Conservation (phyloP, 2,888 invertebrate species). For the Spisula subtruncata region DNA sequence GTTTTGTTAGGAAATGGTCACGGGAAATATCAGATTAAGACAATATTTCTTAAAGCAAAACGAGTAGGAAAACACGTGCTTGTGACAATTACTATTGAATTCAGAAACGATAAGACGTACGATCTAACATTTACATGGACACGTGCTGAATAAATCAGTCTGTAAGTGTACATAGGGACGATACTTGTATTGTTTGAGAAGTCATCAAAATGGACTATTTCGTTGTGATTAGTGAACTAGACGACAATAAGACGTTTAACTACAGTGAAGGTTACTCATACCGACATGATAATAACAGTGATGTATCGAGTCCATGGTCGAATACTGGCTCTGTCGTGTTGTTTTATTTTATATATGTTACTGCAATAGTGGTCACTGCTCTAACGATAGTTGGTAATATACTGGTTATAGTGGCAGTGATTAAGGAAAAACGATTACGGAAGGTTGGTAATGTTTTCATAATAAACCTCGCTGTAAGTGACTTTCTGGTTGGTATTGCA, state of each 20-base stretch:
- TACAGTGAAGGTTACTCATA: not conserved
- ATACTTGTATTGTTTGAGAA: too few relatives aligned
- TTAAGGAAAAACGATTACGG: conserved; percentile 87
- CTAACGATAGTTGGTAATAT: conserved; percentile 88
- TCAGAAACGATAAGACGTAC: conserved; percentile 32
- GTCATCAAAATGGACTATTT: not conserved
- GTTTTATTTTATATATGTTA: conserved; percentile 47
- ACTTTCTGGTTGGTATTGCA: conserved; percentile 88
- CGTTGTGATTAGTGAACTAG: not conserved
- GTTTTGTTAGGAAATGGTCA: not conserved
- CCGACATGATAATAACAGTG: not conserved
- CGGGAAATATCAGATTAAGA: conserved; percentile 27
- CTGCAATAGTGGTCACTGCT: conserved; percentile 85
- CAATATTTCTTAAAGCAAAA: conserved; percentile 29
- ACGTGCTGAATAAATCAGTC: not conserved
- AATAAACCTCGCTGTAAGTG: conserved; percentile 88
- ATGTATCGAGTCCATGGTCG: not conserved
- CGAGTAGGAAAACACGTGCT: not conserved
- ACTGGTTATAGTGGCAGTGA: conserved; percentile 88
- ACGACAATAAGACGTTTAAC: not conserved
- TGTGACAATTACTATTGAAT: conserved; percentile 38
- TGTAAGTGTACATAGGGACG: not conserved
- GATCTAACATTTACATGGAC: conserved; percentile 32
- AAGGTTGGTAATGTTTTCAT: conserved; percentile 89
- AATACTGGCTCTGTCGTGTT: not conserved